Evolutionary conservation across 2,797 vertebrate genomes (phyloP).

Genomic region (Hylomyscus alleni): DNA sequence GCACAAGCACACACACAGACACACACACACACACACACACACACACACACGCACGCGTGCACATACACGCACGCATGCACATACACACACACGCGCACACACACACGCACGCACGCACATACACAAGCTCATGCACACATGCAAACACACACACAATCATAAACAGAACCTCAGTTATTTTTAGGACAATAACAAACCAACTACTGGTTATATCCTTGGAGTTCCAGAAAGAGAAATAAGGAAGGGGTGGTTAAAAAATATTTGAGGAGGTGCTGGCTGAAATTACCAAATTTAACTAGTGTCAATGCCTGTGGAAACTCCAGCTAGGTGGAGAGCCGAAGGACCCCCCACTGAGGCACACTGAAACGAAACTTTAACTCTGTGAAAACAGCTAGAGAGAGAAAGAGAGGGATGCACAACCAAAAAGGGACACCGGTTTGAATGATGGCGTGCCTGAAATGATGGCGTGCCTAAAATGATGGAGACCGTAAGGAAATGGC

Average conservation of each 20-base stretch:
- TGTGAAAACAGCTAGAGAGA: background rate
- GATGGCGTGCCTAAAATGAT: background rate
- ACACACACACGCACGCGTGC: background rate
- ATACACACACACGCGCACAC: background rate
- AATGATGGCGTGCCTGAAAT: background rate
- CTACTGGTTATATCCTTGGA: background rate
- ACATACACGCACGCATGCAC: background rate
- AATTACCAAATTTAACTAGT: background rate
- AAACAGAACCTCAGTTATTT: background rate
- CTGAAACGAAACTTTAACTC: background rate
- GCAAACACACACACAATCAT: background rate
- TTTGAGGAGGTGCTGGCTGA: background rate
- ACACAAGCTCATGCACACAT: background rate
- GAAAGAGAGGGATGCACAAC: background rate
- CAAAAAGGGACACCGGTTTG: background rate
- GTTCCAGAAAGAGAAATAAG: background rate
- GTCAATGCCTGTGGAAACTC: background rate
- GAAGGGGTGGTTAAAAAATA: background rate
- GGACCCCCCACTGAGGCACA: background rate
- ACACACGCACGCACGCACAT: background rate
- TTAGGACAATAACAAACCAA: background rate
- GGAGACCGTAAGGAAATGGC: background rate
- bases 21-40: background rate
- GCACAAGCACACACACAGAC: background rate
- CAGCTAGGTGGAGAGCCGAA: background rate